phyloP scores from a whole-genome alignment of 2,888 invertebrate genomes.

The Nemapogon koenigi region DNA sequence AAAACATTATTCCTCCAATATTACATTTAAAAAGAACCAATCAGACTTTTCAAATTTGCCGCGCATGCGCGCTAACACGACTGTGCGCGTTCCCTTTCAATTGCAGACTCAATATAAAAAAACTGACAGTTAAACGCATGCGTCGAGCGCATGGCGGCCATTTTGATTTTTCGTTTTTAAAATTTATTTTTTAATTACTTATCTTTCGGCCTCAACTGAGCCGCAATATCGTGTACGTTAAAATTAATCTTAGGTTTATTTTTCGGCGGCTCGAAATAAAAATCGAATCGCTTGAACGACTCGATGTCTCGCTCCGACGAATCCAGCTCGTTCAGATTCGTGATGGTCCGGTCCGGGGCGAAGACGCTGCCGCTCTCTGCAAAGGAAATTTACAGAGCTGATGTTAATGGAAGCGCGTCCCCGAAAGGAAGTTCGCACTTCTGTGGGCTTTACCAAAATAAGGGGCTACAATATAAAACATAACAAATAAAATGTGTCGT shows the following conservation, averaged over 20 bases:
- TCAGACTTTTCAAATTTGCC: too few species aligned
- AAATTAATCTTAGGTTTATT: conserved; percentile 77
- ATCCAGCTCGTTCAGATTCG: conserved; percentile 80
- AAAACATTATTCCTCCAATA: too few species aligned
- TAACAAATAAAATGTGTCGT: too few species aligned
- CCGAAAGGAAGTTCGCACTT: too few species aligned
- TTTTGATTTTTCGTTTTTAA: not conserved
- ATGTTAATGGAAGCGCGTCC: too few species aligned
- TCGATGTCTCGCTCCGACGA: conserved; percentile 83
- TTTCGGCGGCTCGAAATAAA: conserved; percentile 80
- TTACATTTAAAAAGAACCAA: too few species aligned
- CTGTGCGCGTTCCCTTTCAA: conserved; percentile 2
- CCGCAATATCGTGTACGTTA: conserved; percentile 2
- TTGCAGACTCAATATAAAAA: not conserved
- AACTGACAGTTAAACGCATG: not conserved
- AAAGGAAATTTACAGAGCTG: conserved; percentile 5
- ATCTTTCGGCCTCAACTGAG: not conserved
- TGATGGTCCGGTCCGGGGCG: conserved; percentile 78
- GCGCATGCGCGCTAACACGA: conserved; percentile 11
- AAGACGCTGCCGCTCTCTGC: conserved; percentile 69
- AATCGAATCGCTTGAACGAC: conserved; percentile 86
- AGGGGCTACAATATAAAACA: too few species aligned
- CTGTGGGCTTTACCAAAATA: too few species aligned
- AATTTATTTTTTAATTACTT: not conserved
- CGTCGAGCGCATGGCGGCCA: too few species aligned